Conservation (phyloP, 2,113 vertebrate species). For the Salminus brasiliensis region DNA sequence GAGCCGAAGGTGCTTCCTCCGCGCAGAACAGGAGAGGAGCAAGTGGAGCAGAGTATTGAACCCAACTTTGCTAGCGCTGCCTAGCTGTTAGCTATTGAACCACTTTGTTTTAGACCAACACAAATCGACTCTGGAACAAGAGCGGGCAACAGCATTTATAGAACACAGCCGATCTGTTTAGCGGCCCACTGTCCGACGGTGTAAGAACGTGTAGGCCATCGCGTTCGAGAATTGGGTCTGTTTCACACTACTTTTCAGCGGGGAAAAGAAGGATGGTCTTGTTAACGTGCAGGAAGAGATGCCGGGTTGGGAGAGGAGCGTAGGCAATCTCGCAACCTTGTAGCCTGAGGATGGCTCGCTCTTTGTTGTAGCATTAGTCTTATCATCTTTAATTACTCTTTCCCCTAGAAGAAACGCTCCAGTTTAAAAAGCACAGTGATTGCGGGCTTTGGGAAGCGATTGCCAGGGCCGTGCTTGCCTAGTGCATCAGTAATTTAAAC, state of each 20-base stretch:
- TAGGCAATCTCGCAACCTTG: background rate
- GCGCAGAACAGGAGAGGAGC: slow-evolving; percentile 16
- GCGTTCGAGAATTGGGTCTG: background rate
- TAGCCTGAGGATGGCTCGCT: slow-evolving; percentile 3
- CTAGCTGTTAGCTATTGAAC: slow-evolving; percentile 30
- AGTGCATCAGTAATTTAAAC: slow-evolving; percentile 50
- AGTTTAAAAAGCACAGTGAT: slow-evolving; percentile 45
- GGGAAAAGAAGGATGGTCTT: background rate
- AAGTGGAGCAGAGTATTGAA: slow-evolving; percentile 45
- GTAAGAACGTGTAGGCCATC: background rate
- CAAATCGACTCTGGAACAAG: slow-evolving; percentile 16
- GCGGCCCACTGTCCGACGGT: background rate
- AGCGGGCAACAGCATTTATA: slow-evolving; percentile 2
- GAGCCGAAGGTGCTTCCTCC: slow-evolving; percentile 53
- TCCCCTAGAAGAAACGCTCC: slow-evolving; percentile 34
- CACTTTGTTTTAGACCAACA: slow-evolving; percentile 32
- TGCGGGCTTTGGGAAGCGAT: slow-evolving; percentile 39
- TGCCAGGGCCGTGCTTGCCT: slow-evolving; percentile 26
- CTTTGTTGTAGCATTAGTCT: slow-evolving; percentile 35
- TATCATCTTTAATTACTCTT: slow-evolving; percentile 50
- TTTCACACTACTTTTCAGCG: slow-evolving; percentile 4
- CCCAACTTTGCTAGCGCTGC: slow-evolving; percentile 35
- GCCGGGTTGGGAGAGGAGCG: background rate
- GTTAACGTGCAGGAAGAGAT: background rate
- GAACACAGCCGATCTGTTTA: slow-evolving; percentile 36